These are phyloP conservation scores for Maconellicoccus hirsutus DNA, from an alignment of 1,140 invertebrate species.

Conservation along the genomic window DNA sequence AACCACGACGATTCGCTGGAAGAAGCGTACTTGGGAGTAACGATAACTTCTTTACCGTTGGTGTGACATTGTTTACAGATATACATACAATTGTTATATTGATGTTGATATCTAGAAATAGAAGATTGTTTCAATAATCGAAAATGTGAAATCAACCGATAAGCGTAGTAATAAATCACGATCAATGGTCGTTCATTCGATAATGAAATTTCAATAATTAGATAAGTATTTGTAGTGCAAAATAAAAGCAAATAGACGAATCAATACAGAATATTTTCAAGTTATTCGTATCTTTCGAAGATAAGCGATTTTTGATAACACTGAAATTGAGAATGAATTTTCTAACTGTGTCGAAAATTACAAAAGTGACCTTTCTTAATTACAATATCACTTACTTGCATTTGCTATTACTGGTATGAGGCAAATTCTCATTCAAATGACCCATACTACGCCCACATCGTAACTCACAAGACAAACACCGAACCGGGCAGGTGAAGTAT, in stretches of 20 bases:
- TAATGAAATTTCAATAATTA: too few species aligned
- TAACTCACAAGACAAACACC: conserved; percentile 57
- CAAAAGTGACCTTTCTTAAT: too few species aligned
- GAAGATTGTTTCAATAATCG: not conserved
- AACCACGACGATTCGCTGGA: conserved; percentile 55
- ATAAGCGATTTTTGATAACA: too few species aligned
- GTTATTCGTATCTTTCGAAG: too few species aligned
- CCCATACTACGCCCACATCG: conserved; percentile 67
- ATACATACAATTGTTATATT: conserved; percentile 65
- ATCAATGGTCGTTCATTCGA: too few species aligned
- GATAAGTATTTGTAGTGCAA: too few species aligned
- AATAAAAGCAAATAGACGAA: too few species aligned
- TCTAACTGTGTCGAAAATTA: too few species aligned
- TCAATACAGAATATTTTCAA: too few species aligned
- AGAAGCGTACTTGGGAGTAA: conserved; percentile 45
- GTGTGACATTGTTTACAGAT: conserved; percentile 53
- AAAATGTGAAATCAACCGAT: too few species aligned
- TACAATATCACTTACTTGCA: conserved; percentile 34
- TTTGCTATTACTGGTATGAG: conserved; percentile 43
- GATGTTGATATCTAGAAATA: conserved; percentile 55
- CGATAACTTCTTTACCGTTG: conserved; percentile 49
- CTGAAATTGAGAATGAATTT: too few species aligned
- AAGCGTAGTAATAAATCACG: too few species aligned
- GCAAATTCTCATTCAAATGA: conserved; percentile 53
- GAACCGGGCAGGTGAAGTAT: conserved; percentile 63